A percentile compares a stretch with the other conserved stretches of the same genome.
These are phyloP conservation scores for Atopsyche davidsoni DNA, from an alignment of 1,140 invertebrate genomes.

Conservation along the genomic window DNA sequence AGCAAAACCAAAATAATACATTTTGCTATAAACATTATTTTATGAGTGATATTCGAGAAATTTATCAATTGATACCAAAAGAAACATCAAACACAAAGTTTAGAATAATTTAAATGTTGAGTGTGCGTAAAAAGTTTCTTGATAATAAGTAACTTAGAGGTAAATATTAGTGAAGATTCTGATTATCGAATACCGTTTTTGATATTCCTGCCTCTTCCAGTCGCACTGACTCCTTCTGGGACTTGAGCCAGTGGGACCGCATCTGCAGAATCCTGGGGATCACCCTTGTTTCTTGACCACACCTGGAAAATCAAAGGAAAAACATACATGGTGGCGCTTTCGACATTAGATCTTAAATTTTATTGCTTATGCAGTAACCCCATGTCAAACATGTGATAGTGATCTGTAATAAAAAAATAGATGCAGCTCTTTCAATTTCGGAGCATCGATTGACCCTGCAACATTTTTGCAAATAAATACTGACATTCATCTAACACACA, in stretches of 20 bases:
- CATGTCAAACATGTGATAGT: no score
- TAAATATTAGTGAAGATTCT: no score
- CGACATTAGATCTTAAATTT: no score
- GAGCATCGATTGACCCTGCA: no score
- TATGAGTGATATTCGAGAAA: neutral
- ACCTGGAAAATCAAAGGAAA: conserved; percentile 61
- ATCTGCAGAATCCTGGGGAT: conserved; percentile 91
- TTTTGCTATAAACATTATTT: conserved; percentile 6
- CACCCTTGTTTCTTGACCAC: conserved; percentile 96
- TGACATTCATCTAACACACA: no score
- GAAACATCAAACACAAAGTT: neutral
- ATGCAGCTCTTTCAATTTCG: no score
- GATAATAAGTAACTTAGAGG: neutral
- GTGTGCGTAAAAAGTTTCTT: neutral
- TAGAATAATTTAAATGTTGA: neutral
- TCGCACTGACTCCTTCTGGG: conserved; percentile 81
- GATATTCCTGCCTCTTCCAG: conserved; percentile 92
- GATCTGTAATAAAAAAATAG: no score
- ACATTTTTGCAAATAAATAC: no score
- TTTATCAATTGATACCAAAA: no score
- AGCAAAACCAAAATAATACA: conserved; percentile 18
- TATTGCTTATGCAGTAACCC: no score
- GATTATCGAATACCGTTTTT: conserved; percentile 60
- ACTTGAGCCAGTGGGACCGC: conserved; percentile 88
- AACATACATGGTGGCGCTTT: no score